A percentile compares a stretch with the other conserved stretches of the same genome.
phyloP scores from a whole-genome alignment of 2,797 vertebrate genomes.

The Pipistrellus nathusii region DNA sequence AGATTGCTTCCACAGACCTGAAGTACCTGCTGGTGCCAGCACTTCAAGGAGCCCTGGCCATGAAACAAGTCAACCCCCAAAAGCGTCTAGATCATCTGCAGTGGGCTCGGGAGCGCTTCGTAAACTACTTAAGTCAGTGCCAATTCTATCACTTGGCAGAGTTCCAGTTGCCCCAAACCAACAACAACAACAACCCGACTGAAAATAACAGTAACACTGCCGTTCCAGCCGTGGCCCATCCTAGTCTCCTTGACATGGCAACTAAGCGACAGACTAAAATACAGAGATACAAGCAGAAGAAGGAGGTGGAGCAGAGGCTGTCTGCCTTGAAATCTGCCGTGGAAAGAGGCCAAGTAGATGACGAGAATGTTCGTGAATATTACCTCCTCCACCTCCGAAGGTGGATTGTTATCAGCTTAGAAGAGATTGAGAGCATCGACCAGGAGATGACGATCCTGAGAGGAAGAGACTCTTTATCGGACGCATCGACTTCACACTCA shows the following conservation, averaged over 20 bases:
- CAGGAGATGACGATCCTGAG: conserved; percentile 93
- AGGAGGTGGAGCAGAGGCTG: conserved; percentile 92
- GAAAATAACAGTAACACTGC: conserved; percentile 70
- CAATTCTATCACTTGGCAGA: conserved; percentile 89
- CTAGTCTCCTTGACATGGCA: conserved; percentile 92
- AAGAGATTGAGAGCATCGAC: conserved; percentile 95
- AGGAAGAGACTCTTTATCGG: conserved; percentile 88
- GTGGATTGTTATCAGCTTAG: conserved; percentile 92
- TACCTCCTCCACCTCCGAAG: conserved; percentile 91
- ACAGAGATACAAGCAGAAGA: conserved; percentile 94
- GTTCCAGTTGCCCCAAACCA: conserved; percentile 88
- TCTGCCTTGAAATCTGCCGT: conserved; percentile 88
- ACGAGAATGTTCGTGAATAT: conserved; percentile 92
- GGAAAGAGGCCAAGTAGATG: conserved; percentile 92
- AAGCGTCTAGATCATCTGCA: conserved; percentile 90
- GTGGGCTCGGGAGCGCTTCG: conserved; percentile 89
- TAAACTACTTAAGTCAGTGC: conserved; percentile 92
- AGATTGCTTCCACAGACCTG: conserved; percentile 92
- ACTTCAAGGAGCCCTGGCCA: conserved; percentile 90
- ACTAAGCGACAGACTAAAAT: conserved; percentile 93
- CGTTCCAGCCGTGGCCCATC: conserved; percentile 28
- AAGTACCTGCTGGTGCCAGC: conserved; percentile 94
- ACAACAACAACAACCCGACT: neutral
- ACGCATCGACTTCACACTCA: conserved; percentile 81
- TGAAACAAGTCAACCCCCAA: conserved; percentile 90